Evolutionary conservation across 2,797 vertebrate genomes (phyloP).

Genomic region (Neosilurus mollespiculum): DNA sequence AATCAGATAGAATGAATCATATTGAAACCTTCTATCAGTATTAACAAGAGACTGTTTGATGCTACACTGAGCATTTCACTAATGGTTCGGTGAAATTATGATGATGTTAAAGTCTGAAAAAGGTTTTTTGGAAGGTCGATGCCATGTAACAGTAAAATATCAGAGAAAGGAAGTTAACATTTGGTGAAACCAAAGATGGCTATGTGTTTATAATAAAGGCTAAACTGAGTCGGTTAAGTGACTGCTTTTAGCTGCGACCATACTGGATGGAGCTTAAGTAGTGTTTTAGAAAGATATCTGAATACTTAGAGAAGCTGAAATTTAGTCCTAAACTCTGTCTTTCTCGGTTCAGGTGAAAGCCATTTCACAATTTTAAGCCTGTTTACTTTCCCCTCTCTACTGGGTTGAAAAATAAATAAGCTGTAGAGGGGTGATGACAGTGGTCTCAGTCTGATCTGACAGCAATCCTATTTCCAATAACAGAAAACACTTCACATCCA

Average conservation of each 20-base stretch:
- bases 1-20: neutral
- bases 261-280: neutral
- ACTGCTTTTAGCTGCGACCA: neutral
- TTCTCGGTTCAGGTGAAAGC: constrained; percentile 25
- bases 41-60: neutral
- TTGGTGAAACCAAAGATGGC: neutral
- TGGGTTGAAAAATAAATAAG: constrained; percentile 28
- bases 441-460: constrained; percentile 13
- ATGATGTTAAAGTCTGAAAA: neutral
- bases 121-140: neutral
- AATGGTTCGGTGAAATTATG: neutral
- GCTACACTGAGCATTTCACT: neutral
- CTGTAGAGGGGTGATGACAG: neutral
- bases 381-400: constrained; percentile 11
- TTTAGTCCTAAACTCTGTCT: neutral
- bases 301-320: constrained; percentile 18
- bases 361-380: constrained; percentile 22
- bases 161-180: neutral
- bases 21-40: neutral
- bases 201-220: neutral
- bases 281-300: constrained; percentile 56
- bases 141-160: neutral
- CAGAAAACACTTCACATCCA: constrained; percentile 31
- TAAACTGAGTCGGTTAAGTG: neutral
- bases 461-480: constrained; percentile 44